Base-by-base conservation (phyloP, 2,797 vertebrate species). In the Eutrigla gurnardus region DNA sequence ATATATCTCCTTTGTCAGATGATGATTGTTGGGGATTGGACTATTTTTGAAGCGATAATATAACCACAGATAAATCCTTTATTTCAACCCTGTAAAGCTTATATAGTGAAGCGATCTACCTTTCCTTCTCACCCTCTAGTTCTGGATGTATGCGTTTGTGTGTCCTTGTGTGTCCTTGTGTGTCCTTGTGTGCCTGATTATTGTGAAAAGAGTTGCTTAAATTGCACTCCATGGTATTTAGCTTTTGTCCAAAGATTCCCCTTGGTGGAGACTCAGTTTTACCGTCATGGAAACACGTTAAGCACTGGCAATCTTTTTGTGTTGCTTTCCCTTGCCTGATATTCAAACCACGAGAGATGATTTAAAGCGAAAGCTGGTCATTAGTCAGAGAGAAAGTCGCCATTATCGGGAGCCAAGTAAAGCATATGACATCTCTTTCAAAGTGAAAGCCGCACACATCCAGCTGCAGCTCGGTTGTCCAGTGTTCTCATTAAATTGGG, bases 21-120 rank as follows among this genome's bases (percentile, higher is more conserved):
- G 35, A 59, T 65, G 52, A 18, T 49, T 70, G 42, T 42, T 62
- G 42, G 42, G 75, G 32, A 5, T 36, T 43, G 0, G 14, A 72
- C 76, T 88, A 73, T 78, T 88, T 86, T 82, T 74, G 70, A 81
- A 61, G 66, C 66, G 46, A 77, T 73, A 82, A 75, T 88, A 85
- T 85, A 82, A 70, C 50, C 52, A 45, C 11, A 35, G 49, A 39
- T 72, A 75, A 78, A 55, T 25, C 58, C 73, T 82, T 85, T 83
- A 81, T 88, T 86, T 79, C 73, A 77, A 83, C 85, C 66, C 86
- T 74, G 15, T 65, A 88, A 83, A 89, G 82, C 81, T 81, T 80
- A 90, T 85, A 86, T 42, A 84, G 69, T 85, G 75, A 80, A 89
- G 80, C 17, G 39, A 81, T 81, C 74, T 57, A 61, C 18, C 46